Base-by-base conservation (phyloP, 2,888 invertebrate genomes). In the Nebria brevicollis region DNA sequence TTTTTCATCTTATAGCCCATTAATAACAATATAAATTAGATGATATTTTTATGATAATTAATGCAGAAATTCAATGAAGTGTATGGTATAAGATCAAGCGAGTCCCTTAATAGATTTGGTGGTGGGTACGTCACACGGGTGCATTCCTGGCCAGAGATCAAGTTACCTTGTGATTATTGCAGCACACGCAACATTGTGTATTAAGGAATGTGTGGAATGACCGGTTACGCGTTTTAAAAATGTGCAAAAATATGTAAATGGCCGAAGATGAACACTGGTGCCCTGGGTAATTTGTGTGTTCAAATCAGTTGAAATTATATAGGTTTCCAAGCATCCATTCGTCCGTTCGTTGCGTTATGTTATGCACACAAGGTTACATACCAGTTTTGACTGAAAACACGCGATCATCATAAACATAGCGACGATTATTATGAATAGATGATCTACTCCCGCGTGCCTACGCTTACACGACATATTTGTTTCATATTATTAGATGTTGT, bases 221-320 rank as follows among this genome's bases (percentile, higher is more conserved):
- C 13, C 13, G 26, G 68, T 68, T 25, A 68, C 68, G 68, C 68
- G 54, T 54, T 25, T 68, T 68, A 68, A 68, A 68, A 68, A 68
- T 25, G 68, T 68, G 68, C 68, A 68, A 68, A 68, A 68, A 68
- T 68, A 68, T 68, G 68, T 13, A 68, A 68, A 68, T 68, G 20
- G 8, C 68, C 68, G 68, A 68, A 54, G 54, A 54, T 54, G 54
- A 54, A 54, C 54, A 54, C 11, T 54, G 54, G 13, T 13, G 26
- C 20, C n/a, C 15, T 25, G 10, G 20, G 68, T 68, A 68, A 68
- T 68, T 68, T 68, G 68, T 26, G 68, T 25, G 26, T 68, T 20
- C 68, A 68, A 15, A 68, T 68, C 20, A 68, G 7, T 68, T 20
- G 26, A 26, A 68, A 68, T 54, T 11, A 54, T 54, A 54, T 54